Percentiles rank a stretch among this genome's conserved stretches.
Conservation (phyloP, 2,888 invertebrate genomes). For the Patella depressa region DNA sequence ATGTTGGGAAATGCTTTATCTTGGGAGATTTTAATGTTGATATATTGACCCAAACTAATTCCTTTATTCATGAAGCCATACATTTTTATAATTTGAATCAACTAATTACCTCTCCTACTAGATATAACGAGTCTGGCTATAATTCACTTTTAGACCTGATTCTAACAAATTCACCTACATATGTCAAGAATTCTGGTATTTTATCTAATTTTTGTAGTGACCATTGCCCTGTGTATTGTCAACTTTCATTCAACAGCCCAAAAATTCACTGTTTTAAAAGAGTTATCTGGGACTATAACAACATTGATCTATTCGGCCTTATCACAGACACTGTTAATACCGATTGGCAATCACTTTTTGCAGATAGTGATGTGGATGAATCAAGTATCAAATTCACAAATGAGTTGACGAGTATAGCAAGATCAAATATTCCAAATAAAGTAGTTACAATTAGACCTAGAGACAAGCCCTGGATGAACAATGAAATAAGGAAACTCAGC, state of each 20-base stretch:
- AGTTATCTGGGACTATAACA: not conserved
- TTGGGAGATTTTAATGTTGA: slow-evolving; percentile 8
- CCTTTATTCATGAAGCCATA: slow-evolving; percentile 1
- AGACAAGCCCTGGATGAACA: slow-evolving; percentile 3
- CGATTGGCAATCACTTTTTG: not conserved
- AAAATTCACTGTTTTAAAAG: not conserved
- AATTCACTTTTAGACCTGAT: not conserved
- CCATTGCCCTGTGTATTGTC: slow-evolving; percentile 6
- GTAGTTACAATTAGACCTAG: slow-evolving; percentile 8
- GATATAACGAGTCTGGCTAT: not conserved
- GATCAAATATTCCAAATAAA: slow-evolving; percentile 1
- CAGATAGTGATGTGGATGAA: not conserved
- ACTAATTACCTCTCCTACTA: not conserved
- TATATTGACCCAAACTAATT: not conserved
- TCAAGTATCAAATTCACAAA: not conserved
- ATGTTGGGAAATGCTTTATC: not conserved
- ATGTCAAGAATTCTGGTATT: not conserved
- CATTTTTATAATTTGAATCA: not conserved
- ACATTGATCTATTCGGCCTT: not conserved
- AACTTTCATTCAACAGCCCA: not conserved
- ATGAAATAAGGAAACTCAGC: not conserved
- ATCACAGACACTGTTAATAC: not conserved
- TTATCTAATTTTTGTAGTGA: not conserved
- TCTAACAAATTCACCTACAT: not conserved
- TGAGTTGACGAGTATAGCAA: not conserved